phyloP scores from a whole-genome alignment of 2,797 vertebrate genomes.

The Rallus crepitans region DNA sequence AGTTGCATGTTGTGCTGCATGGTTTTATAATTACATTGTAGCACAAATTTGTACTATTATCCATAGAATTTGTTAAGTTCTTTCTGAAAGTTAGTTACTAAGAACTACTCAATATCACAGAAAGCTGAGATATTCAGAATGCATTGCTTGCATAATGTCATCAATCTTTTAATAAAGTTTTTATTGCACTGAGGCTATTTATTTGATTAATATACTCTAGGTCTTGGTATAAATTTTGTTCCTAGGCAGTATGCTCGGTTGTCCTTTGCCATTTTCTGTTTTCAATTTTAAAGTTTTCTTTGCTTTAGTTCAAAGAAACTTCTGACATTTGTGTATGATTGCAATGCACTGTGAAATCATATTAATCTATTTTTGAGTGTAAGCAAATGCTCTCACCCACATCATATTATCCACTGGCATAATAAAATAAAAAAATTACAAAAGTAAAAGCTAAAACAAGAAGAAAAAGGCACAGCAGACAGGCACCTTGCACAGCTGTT shows the following conservation, averaged over 20 bases:
- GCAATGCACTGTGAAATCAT: not conserved
- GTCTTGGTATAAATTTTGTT: conserved; percentile 57
- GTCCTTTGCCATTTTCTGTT: conserved; percentile 27
- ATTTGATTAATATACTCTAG: conserved; percentile 43
- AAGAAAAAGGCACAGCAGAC: not conserved
- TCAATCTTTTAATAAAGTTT: conserved; percentile 65
- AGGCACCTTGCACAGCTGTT: not conserved
- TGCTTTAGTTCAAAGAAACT: conserved; percentile 23
- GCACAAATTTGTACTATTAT: not conserved
- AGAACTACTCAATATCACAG: not conserved
- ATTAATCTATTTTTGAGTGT: not conserved
- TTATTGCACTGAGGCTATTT: conserved; percentile 57
- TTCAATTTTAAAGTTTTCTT: conserved; percentile 52
- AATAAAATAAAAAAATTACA: not conserved
- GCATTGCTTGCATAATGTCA: not conserved
- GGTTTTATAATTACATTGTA: not conserved
- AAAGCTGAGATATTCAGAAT: conserved; percentile 23
- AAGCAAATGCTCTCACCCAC: not conserved
- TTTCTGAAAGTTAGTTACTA: not conserved
- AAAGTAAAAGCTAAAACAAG: not conserved
- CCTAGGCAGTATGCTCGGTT: conserved; percentile 3
- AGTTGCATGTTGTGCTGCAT: not conserved
- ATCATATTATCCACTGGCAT: not conserved
- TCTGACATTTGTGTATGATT: not conserved
- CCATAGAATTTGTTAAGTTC: not conserved